Evolutionary conservation across 2,888 invertebrate genomes (phyloP).

Genomic region (Drosophila anomelani): DNA sequence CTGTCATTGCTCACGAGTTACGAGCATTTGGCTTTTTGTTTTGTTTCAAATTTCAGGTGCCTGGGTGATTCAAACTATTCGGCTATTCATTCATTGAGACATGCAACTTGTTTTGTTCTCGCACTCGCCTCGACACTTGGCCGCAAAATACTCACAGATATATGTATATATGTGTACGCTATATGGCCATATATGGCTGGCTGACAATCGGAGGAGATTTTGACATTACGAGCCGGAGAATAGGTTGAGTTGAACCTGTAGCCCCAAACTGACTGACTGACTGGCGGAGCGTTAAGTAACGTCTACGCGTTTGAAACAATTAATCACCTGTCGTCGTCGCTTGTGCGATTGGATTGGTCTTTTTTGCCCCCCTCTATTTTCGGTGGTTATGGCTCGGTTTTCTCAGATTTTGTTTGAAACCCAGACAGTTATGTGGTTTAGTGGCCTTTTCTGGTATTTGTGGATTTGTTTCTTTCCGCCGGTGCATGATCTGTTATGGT

Average conservation of each 20-base stretch:
- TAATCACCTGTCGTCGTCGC: slow-evolving; percentile 80
- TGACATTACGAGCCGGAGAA: slow-evolving; percentile 61
- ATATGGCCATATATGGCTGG: slow-evolving; percentile 36
- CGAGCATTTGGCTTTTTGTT: slow-evolving; percentile 66
- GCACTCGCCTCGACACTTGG: slow-evolving; percentile 60
- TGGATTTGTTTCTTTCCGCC: slow-evolving; percentile 40
- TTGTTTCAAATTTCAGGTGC: slow-evolving; percentile 81
- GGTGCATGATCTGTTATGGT: slow-evolving; percentile 60
- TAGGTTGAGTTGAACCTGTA: slow-evolving; percentile 51
- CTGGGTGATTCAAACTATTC: slow-evolving; percentile 77
- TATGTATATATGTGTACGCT: slow-evolving; percentile 44
- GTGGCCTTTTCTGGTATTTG: slow-evolving; percentile 73
- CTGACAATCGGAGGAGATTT: slow-evolving; percentile 55
- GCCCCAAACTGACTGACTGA: slow-evolving; percentile 27
- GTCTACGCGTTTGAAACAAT: slow-evolving; percentile 75
- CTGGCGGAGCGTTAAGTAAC: slow-evolving; percentile 77
- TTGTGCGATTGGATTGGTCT: slow-evolving; percentile 42
- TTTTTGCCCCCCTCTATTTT: slow-evolving; percentile 14
- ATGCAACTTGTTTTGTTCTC: slow-evolving; percentile 72
- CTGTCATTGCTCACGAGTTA: slow-evolving; percentile 78
- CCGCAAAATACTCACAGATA: slow-evolving; percentile 46
- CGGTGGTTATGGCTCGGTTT: slow-evolving; percentile 28
- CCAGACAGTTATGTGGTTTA: slow-evolving; percentile 72
- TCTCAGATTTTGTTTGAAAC: slow-evolving; percentile 45
- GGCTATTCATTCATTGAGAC: slow-evolving; percentile 73